Evolutionary conservation across 2,888 invertebrate species (phyloP), one percentile per base, ranked within the genome.

Genomic region (Ochropacha duplaris): DNA sequence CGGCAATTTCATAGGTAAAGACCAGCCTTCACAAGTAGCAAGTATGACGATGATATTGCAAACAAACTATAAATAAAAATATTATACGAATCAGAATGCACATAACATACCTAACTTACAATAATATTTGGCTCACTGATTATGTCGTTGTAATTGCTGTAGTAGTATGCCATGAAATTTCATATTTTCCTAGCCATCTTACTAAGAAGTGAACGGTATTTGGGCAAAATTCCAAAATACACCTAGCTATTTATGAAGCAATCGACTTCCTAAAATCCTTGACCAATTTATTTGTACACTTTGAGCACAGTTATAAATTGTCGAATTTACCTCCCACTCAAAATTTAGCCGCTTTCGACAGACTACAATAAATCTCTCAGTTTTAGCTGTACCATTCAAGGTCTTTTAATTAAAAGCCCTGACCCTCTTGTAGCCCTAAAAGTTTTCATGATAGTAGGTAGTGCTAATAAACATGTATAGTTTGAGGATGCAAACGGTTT

Each of bases 381-480:
- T 39, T 39, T 16, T n/a, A 39, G 16, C n/a, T 44, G 9, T 19
- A 19, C 19, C 19, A 44, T 75, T 79, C 80, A 78, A 78, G 83
- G 76, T 75, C 74, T 76, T 78, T 81, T 86, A 86, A 87, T 86
- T 86, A 87, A 84, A 82, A 74, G 79, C 67, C 60, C 74, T 75
- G 80, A 82, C 84, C 83, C 85, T 76, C 67, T 69, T 19, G 44
- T 44, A 19, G 44, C 65, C 72, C 72, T 73, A 69, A 71, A 69
- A 78, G 83, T 79, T 84, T 86, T 82, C 83, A 87, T 87, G 84
- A 85, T 83, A 80, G 81, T 80, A 81, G 73, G 73, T 74, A 73
- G 69, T 70, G 74, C 74, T 84, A 83, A 82, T 84, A 86, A 83
- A 82, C 76, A 72, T 74, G 67, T 73, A 79, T 80, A 81, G 80